phyloP scores from a whole-genome alignment of 1,140 invertebrate genomes.

The Orussus abietinus region DNA sequence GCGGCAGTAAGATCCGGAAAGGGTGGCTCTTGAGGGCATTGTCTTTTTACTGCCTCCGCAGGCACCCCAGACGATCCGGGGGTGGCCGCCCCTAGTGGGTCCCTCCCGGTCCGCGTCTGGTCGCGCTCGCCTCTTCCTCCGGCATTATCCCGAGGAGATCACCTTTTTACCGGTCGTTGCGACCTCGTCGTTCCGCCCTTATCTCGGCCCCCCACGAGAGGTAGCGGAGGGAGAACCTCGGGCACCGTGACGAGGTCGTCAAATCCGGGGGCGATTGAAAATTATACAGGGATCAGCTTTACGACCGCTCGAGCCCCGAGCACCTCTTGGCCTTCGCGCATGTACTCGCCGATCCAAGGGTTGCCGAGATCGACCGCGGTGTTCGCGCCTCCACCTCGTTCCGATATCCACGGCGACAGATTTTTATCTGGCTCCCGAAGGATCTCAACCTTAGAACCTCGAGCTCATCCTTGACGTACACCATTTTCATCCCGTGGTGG shows the following conservation, averaged over 20 bases:
- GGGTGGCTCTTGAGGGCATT: constrained; percentile 41
- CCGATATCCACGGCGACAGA: too few relatives aligned
- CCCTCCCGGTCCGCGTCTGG: constrained; percentile 16
- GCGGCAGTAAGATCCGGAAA: constrained; percentile 5
- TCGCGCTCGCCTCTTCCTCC: constrained; percentile 24
- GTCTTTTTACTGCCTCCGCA: constrained; percentile 46
- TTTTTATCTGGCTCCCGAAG: too few relatives aligned
- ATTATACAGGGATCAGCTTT: constrained; percentile 56
- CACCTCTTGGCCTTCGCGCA: too few relatives aligned
- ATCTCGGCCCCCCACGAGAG: constrained; percentile 40
- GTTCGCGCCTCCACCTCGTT: too few relatives aligned
- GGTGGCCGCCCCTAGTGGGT: constrained; percentile 22
- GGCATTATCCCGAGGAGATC: constrained; percentile 47
- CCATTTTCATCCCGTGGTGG: too few relatives aligned
- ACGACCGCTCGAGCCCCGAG: constrained; percentile 45
- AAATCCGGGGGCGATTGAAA: constrained; percentile 53
- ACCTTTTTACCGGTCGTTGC: constrained; percentile 55
- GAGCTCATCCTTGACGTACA: too few relatives aligned
- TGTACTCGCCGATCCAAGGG: too few relatives aligned
- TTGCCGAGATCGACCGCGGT: too few relatives aligned
- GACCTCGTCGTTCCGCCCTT: constrained; percentile 53
- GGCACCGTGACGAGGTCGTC: constrained; percentile 49
- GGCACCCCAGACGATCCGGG: constrained; percentile 28
- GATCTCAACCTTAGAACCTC: too few relatives aligned
- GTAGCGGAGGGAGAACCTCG: constrained; percentile 16